Evolutionary conservation across 2,113 vertebrate species (phyloP).

Genomic region (Oreotrochilus melanogaster): DNA sequence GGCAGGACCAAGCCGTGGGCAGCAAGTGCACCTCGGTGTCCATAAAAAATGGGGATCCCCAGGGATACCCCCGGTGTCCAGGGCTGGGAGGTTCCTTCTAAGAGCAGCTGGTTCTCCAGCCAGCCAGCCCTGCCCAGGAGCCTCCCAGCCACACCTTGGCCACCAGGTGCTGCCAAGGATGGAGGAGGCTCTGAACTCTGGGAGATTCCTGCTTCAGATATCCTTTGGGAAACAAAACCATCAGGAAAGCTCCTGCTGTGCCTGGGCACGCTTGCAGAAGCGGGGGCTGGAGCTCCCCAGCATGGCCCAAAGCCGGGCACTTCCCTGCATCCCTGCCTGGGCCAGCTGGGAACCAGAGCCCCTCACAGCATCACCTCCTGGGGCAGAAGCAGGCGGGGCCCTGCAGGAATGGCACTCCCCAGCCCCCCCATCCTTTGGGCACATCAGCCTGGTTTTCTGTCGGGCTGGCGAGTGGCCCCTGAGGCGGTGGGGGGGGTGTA

Average conservation of each 20-base stretch:
- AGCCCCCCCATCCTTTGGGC: neutral
- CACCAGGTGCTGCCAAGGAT: fast-evolving
- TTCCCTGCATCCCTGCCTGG: neutral
- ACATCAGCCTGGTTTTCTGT: conserved; percentile 28
- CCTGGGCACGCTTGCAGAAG: fast-evolving
- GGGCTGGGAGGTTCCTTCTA: neutral
- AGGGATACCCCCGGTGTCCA: fast-evolving
- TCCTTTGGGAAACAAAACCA: neutral
- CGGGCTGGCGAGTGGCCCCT: conserved; percentile 6
- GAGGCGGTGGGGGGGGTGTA: conserved; percentile 5
- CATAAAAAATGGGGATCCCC: neutral
- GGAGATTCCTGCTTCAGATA: neutral
- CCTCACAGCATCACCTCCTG: neutral
- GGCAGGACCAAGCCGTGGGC: fast-evolving
- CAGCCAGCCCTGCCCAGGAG: neutral
- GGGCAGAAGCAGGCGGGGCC: neutral
- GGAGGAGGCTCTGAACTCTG: too few species aligned
- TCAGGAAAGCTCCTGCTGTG: fast-evolving
- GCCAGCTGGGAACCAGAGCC: neutral
- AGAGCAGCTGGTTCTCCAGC: neutral
- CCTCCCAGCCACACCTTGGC: neutral
- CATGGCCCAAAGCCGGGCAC: fast-evolving
- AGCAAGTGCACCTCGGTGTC: fast-evolving
- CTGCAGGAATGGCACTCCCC: conserved; percentile 36
- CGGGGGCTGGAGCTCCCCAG: neutral